A percentile compares a stretch with the other conserved stretches of the same genome.
Conservation (phyloP, 2,888 invertebrate genomes). For the Celastrina argiolus region DNA sequence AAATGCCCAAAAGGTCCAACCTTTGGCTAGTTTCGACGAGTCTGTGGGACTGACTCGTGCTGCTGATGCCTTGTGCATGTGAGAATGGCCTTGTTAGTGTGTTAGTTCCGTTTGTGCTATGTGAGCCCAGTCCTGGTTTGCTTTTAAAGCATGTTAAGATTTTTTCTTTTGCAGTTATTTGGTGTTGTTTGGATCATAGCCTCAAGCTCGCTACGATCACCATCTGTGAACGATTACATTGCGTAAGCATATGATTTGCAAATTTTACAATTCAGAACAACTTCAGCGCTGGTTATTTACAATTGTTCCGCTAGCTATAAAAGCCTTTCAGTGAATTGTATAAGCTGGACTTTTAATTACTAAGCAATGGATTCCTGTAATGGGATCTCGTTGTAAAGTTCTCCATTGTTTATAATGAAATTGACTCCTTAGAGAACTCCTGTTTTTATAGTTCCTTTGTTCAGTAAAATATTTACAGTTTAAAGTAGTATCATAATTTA, state of each 20-base stretch:
- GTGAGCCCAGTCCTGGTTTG: slow-evolving; percentile 67
- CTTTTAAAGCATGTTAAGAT: slow-evolving; percentile 78
- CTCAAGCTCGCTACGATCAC: slow-evolving; percentile 78
- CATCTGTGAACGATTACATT: slow-evolving; percentile 78
- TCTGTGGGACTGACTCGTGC: slow-evolving; percentile 63
- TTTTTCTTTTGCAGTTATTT: slow-evolving; percentile 80
- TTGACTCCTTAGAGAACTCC: too few species aligned
- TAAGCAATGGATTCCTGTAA: neutral
- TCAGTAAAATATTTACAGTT: neutral
- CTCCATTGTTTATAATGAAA: too few species aligned
- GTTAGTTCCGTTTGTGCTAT: slow-evolving; percentile 69
- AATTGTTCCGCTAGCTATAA: neutral
- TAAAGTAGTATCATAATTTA: too few species aligned
- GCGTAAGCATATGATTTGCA: slow-evolving; percentile 66
- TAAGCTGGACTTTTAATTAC: neutral
- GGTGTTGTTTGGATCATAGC: slow-evolving; percentile 79
- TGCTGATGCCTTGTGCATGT: slow-evolving; percentile 66
- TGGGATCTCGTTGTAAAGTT: neutral
- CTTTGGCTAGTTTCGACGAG: slow-evolving; percentile 58
- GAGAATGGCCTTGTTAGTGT: slow-evolving; percentile 50
- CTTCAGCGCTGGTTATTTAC: slow-evolving; percentile 8
- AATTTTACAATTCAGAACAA: slow-evolving; percentile 31
- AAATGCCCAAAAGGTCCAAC: slow-evolving; percentile 57
- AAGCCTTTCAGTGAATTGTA: neutral
- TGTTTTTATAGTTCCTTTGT: neutral